These are phyloP conservation scores for Abrostola triplasia DNA, from an alignment of 2,888 invertebrate genomes.

Conservation along the genomic window DNA sequence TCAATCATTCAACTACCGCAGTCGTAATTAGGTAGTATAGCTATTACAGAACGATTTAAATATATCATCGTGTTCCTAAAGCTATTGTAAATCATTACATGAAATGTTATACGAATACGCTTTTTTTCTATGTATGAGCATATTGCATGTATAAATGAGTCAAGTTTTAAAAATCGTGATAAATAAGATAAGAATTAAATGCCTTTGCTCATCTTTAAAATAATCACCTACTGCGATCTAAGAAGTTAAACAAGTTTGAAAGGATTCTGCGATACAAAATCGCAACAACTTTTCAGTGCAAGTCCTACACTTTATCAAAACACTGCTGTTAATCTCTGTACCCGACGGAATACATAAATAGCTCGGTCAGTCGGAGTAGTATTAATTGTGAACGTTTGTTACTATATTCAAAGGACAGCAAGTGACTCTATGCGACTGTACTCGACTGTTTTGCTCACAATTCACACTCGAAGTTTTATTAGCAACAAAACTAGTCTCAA, in stretches of 20 bases:
- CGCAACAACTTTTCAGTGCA: constrained; percentile 17
- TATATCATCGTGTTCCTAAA: constrained; percentile 39
- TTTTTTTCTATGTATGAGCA: constrained; percentile 6
- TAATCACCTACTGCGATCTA: constrained; percentile 5
- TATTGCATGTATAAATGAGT: background rate
- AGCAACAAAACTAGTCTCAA: constrained; percentile 19
- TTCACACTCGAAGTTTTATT: constrained; percentile 62
- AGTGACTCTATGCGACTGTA: constrained; percentile 50
- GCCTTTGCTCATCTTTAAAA: constrained; percentile 10
- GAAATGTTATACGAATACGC: constrained; percentile 11
- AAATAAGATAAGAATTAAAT: background rate
- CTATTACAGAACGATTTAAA: constrained; percentile 35
- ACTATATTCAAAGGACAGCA: constrained; percentile 59
- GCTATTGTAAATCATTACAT: constrained; percentile 17
- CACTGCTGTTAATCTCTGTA: constrained; percentile 36
- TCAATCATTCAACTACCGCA: constrained; percentile 44
- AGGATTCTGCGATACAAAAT: constrained; percentile 9
- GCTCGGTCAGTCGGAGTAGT: constrained; percentile 53
- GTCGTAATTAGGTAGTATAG: constrained; percentile 35
- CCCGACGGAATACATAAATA: constrained; percentile 60
- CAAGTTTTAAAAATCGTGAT: background rate
- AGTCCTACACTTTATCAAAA: constrained; percentile 36
- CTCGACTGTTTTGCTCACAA: constrained; percentile 30
- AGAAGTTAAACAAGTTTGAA: constrained; percentile 16
- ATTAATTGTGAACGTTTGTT: constrained; percentile 62